Evolutionary conservation across 30 jellyfish, hydroid and myxozoan genomes (phyloP).

Genomic region (Aurelia sp.): DNA sequence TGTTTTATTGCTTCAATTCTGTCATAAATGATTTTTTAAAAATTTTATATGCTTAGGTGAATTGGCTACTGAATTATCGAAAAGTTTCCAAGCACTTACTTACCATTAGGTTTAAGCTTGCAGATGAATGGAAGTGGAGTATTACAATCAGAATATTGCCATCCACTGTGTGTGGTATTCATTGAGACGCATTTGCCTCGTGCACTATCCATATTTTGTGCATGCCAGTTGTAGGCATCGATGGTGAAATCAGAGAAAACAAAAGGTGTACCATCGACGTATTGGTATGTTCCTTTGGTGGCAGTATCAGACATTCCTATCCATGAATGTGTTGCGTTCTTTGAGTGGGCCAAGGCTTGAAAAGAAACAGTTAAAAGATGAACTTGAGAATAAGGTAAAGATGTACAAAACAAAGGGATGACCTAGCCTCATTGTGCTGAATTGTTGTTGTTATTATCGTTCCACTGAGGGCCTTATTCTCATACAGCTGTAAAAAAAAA

Average conservation of each 20-base stretch:
- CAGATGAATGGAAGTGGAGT: slow-evolving; percentile 87
- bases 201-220: slow-evolving; percentile 47
- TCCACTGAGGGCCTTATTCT: too few relatives aligned
- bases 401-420: too few relatives aligned
- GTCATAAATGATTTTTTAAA: too few relatives aligned
- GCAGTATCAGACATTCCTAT: slow-evolving; percentile 97
- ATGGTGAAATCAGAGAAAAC: slow-evolving; percentile 93
- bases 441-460: too few relatives aligned
- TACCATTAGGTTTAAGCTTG: slow-evolving; percentile 94
- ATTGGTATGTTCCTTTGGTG: slow-evolving; percentile 92
- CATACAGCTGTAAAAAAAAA: too few relatives aligned
- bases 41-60: too few relatives aligned
- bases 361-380: background rate
- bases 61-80: too few relatives aligned
- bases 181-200: slow-evolving; percentile 87
- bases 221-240: slow-evolving; percentile 85
- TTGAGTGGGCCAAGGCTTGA: slow-evolving; percentile 73
- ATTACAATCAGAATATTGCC: slow-evolving; percentile 90
- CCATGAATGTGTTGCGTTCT: slow-evolving; percentile 80
- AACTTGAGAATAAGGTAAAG: too few relatives aligned
- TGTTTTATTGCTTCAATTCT: too few relatives aligned
- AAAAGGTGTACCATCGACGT: slow-evolving; percentile 98
- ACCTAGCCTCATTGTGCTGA: too few relatives aligned
- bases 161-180: slow-evolving; percentile 82
- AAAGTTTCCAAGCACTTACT: background rate